Percentiles rank a stretch among this genome's conserved stretches.
These are phyloP conservation scores for Mythimna lalbum DNA, from an alignment of 2,888 invertebrate genomes.

Conservation along the genomic window DNA sequence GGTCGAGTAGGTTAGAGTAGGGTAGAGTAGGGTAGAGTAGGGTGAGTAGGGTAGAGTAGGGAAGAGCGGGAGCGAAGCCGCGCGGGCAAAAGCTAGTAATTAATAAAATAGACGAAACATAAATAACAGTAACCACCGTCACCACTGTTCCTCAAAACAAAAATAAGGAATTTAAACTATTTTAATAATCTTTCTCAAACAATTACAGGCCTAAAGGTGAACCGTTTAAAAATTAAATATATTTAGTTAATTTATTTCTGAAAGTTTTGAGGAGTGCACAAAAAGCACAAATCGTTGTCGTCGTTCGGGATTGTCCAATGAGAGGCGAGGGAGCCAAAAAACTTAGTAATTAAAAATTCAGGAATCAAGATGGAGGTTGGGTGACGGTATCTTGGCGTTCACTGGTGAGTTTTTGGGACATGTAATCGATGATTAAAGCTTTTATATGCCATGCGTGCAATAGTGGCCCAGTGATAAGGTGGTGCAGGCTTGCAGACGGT, in stretches of 20 bases:
- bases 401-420: conserved; percentile 43
- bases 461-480: too few species aligned
- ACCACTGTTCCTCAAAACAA: background rate
- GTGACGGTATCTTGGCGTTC: background rate
- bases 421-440: too few species aligned
- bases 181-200: conserved; percentile 43
- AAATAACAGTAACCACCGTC: too few species aligned
- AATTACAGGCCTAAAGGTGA: conserved; percentile 26
- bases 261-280: conserved; percentile 35
- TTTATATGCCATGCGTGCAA: too few species aligned
- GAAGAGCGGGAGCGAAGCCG: too few species aligned
- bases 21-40: too few species aligned
- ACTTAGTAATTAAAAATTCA: conserved; percentile 66
- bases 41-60: too few species aligned
- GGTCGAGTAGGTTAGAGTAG: too few species aligned
- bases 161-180: conserved; percentile 11
- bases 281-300: conserved; percentile 55
- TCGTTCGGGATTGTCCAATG: conserved; percentile 59
- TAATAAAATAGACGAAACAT: too few species aligned
- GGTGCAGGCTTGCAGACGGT: too few species aligned
- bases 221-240: conserved; percentile 60
- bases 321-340: conserved; percentile 56
- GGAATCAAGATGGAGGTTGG: conserved; percentile 62
- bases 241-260: conserved; percentile 61
- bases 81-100: too few species aligned